Base-by-base conservation (phyloP, 2,797 vertebrate species). In the Distichodus sexfasciatus region DNA sequence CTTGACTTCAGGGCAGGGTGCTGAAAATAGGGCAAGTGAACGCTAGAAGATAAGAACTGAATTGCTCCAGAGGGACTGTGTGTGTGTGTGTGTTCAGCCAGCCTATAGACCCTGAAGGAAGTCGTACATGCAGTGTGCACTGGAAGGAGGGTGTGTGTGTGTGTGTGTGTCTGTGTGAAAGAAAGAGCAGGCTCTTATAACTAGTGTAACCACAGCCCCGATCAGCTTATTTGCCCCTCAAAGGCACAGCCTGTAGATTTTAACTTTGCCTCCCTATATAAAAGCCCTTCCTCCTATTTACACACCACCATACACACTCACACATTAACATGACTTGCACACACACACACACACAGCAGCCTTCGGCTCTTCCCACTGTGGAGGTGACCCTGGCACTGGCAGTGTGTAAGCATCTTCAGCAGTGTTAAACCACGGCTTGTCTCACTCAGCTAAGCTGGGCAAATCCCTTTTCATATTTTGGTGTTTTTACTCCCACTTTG, bases 331-430 rank as follows among this genome's bases (percentile, higher is more conserved):
- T 59, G 28, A 43, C 59, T 46, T 59, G 23, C 61, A 59, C 66
- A 63, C 46, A 44, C 26, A 12, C 11, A 58, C 17, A 11, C 35
- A 62, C 31, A 36, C 24, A 58, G 26, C 46, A 72, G 66, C 72
- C 72, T 62, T 29, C 11, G 75, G 67, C 67, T 28, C 69, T 62
- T 69, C 43, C 46, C 48, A 11, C 31, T 66, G 54, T 62, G 41
- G 76, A 75, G 81, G 76, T 83, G 76, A 83, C 81, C 77, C 75
- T 60, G 63, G 51, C 40, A 35, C 64, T 58, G 51, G 8, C 11
- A 47, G 41, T 35, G 47, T 53, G 38, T 44, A 29, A 29, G 48
- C 66, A 54, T 67, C 17, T 61, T 76, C 66, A 43, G 50, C 40
- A 33, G 59, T 44, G 47, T 43, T 71, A 58, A 74, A 66, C 46